These are phyloP conservation scores for Aphaenogaster ashmeadi DNA, from an alignment of 1,140 invertebrate species.

Conservation along the genomic window DNA sequence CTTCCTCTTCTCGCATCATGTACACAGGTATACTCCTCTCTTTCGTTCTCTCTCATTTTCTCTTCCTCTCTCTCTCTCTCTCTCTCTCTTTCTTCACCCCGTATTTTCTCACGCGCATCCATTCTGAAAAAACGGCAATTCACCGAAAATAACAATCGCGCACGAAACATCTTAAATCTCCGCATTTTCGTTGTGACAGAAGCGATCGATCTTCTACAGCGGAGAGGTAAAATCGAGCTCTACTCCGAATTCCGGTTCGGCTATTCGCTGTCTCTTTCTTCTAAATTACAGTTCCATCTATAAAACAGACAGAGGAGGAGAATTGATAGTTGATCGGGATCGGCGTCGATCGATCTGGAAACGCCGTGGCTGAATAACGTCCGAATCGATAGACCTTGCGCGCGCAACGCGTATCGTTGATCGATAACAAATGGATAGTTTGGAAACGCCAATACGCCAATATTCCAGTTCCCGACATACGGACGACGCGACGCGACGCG, in stretches of 20 bases:
- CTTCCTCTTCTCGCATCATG: conserved; percentile 48
- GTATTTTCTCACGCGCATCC: background rate
- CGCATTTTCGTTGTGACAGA: conserved; percentile 69
- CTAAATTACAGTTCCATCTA: conserved; percentile 34
- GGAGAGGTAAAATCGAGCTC: conserved; percentile 36
- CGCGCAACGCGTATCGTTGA: background rate
- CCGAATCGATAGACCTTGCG: conserved; percentile 4
- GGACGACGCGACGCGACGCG: background rate
- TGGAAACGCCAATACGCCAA: conserved; percentile 2
- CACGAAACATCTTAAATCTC: background rate
- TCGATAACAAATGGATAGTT: conserved; percentile 15
- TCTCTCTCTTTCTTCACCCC: background rate
- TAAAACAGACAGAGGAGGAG: conserved; percentile 29
- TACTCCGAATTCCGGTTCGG: background rate
- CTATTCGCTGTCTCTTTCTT: conserved; percentile 2
- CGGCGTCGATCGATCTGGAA: conserved; percentile 22
- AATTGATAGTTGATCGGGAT: conserved; percentile 25
- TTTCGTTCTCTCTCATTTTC: conserved; percentile 26
- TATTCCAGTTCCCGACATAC: conserved; percentile 20
- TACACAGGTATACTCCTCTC: background rate
- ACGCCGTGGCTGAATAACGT: conserved; percentile 10
- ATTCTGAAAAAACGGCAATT: conserved; percentile 62
- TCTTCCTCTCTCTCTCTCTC: background rate
- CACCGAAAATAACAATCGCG: conserved; percentile 27
- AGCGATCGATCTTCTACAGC: conserved; percentile 54